These are phyloP conservation scores for Microcebus murinus DNA, from an alignment of 2,113 vertebrate species.

Conservation along the genomic window DNA sequence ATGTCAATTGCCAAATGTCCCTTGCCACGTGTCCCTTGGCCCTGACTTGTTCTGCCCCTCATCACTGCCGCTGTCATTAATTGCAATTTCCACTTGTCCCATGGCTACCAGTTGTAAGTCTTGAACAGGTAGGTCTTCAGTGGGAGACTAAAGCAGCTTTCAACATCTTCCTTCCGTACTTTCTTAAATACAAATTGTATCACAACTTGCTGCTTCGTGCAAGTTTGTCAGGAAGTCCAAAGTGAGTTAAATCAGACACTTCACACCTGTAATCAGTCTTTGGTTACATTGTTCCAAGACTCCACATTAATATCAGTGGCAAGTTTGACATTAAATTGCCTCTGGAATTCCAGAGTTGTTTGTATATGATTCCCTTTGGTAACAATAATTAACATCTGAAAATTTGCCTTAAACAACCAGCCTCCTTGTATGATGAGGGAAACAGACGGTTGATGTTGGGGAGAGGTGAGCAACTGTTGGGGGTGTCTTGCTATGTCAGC, in stretches of 20 bases:
- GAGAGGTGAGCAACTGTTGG: background rate
- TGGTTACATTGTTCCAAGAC: background rate
- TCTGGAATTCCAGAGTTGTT: slow-evolving; percentile 14
- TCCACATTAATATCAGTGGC: background rate
- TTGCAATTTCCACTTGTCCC: background rate
- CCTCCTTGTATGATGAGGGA: background rate
- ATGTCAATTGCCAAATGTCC: background rate
- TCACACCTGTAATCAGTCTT: background rate
- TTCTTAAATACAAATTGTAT: background rate
- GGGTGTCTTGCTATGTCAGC: background rate
- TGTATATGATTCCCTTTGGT: background rate
- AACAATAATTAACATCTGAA: background rate
- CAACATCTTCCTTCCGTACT: background rate
- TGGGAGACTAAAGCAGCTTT: background rate
- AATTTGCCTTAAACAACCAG: background rate
- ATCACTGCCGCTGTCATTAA: background rate
- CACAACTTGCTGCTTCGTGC: background rate
- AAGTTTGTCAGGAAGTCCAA: background rate
- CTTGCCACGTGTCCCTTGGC: background rate
- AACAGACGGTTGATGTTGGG: background rate
- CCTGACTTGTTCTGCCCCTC: background rate
- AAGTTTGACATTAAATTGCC: slow-evolving; percentile 4
- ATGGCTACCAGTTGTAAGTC: slow-evolving; percentile 9
- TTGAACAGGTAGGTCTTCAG: background rate
- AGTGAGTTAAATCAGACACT: background rate